Base-by-base conservation (phyloP, 2,113 vertebrate species). In the Rhynchomys soricoides region DNA sequence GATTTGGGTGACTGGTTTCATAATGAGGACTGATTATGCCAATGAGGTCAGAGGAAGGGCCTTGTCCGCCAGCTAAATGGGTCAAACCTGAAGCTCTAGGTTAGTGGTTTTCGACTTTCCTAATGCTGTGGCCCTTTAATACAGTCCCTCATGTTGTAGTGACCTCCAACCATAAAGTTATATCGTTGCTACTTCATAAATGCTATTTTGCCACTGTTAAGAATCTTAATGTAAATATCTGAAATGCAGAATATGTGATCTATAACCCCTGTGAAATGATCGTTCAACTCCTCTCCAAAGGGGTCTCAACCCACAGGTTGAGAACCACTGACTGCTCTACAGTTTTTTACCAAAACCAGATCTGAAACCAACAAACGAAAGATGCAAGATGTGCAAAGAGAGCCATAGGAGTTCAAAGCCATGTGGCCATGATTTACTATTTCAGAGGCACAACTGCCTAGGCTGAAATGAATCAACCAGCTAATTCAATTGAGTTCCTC, bases 1-100 rank as follows among this genome's bases (percentile, higher is more conserved):
- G 93, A 66, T 77, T 19, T 83, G 90, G 37, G 52, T 74, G 55
- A 55, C 21, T 85, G 57, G 62, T 74, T 79, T 91, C 78, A 95
- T 89, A 70, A 96, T 57, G 71, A 91, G 66, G 40, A 26, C 68
- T n/a, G 21, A 29, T 62, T 86, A n/a, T 45, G 86, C 48, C 55
- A 86, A 79, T 1, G 4, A 55, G 90, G 75, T 79, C 45, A 90
- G 0, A n/a, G 0, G 29, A 71, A 93, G 24, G 85, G 9, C 37
- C 62, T 89, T 78, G 91, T 40, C 31, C 43, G 89, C 8, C 50
- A 74, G 90, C 0, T 21, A 50, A 86, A 52, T 66, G 40, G 85
- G 78, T 89, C 45, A 52, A 77, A 57, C 68, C 45, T 75, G 45
- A 26, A 93, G 75, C 26, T 73, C 21, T 24, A 57, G 86, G 81